These are phyloP conservation scores for Frieseomelitta varia DNA, from an alignment of 1,140 invertebrate genomes.

Conservation along the genomic window DNA sequence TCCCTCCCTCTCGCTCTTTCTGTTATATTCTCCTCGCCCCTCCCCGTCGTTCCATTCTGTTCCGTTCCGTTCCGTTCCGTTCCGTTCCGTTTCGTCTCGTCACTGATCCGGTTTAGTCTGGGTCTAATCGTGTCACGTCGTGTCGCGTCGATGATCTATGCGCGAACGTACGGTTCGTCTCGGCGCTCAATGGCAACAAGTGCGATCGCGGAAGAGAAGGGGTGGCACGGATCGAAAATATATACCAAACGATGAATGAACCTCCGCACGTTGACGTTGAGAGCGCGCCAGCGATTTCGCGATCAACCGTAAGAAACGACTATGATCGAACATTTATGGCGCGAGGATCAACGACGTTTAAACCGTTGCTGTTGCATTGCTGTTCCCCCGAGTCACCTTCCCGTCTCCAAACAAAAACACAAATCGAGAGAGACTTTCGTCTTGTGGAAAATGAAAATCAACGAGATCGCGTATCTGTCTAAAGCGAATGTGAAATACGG, in stretches of 20 bases:
- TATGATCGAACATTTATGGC: not conserved
- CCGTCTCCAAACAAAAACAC: too few species aligned
- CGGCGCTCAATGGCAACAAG: conserved; percentile 58
- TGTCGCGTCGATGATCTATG: conserved; percentile 35
- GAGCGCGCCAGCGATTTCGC: conserved; percentile 54
- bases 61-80: too few species aligned
- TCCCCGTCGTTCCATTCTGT: too few species aligned
- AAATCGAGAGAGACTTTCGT: too few species aligned
- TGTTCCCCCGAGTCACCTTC: too few species aligned
- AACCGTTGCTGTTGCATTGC: too few species aligned
- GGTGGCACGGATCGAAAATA: conserved; percentile 55
- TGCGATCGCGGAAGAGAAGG: conserved; percentile 32
- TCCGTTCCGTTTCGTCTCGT: not conserved
- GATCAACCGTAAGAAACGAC: conserved; percentile 38
- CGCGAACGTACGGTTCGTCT: conserved; percentile 5
- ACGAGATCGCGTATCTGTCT: too few species aligned
- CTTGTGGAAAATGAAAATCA: too few species aligned
- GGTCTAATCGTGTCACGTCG: not conserved
- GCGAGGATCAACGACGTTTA: not conserved
- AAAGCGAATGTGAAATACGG: too few species aligned
- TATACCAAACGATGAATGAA: conserved; percentile 68
- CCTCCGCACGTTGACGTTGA: conserved; percentile 55
- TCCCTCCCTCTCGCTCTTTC: too few species aligned
- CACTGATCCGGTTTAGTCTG: not conserved
- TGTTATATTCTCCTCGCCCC: too few species aligned